phyloP scores from a whole-genome alignment of 2,113 vertebrate genomes.

The Amphiprion percula region DNA sequence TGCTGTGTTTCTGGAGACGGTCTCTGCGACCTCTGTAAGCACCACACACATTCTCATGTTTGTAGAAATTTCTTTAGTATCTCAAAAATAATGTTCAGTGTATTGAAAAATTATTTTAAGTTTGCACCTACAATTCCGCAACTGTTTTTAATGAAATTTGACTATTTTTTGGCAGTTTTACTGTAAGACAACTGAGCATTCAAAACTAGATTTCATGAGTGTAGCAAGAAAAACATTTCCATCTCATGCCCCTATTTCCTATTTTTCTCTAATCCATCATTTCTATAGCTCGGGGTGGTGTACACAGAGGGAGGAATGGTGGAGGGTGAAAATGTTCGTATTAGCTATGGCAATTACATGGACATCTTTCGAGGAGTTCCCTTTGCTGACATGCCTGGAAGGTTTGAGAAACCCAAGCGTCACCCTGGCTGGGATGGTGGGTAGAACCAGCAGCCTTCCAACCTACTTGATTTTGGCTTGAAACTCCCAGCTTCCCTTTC shows the following conservation, averaged over 20 bases:
- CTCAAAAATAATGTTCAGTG: no score
- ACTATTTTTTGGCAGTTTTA: no score
- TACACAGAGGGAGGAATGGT: constrained; percentile 93
- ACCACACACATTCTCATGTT: background rate
- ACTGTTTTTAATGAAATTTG: no score
- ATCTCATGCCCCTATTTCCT: background rate
- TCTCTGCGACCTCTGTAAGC: constrained; percentile 80
- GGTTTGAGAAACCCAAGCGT: constrained; percentile 87
- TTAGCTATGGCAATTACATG: constrained; percentile 80
- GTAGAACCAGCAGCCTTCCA: constrained; percentile 21
- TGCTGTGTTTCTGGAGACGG: constrained; percentile 77
- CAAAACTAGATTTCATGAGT: background rate
- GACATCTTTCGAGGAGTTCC: constrained; percentile 95
- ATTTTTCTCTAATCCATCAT: no score
- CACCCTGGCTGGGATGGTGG: constrained; percentile 95
- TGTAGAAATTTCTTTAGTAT: no score
- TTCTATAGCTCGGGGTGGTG: constrained; percentile 89
- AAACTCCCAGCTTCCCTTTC: background rate
- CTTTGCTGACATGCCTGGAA: constrained; percentile 87
- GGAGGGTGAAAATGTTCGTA: constrained; percentile 84
- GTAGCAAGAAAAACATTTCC: background rate
- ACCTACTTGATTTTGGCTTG: background rate
- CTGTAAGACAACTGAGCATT: background rate
- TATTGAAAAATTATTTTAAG: no score
- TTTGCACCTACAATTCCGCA: no score